Conservation (phyloP, 2,797 vertebrate species). For the Atherinosoma microstoma region DNA sequence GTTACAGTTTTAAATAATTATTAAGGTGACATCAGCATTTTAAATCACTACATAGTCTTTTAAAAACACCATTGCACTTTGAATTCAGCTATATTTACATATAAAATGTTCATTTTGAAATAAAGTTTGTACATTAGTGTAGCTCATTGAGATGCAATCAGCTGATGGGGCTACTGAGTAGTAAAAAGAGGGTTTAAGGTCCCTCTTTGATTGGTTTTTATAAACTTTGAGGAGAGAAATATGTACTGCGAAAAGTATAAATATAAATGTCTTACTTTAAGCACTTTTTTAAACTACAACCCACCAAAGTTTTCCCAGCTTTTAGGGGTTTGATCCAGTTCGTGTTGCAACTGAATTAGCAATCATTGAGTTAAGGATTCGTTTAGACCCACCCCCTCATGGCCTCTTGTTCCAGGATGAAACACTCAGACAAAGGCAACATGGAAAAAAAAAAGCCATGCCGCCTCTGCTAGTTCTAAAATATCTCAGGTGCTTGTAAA, state of each 20-base stretch:
- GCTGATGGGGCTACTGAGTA: background rate
- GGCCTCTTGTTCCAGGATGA: background rate
- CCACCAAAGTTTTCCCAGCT: background rate
- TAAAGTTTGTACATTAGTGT: background rate
- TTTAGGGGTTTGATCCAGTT: background rate
- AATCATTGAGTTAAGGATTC: slow-evolving; percentile 13
- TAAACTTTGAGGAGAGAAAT: slow-evolving; percentile 14
- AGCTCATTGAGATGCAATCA: background rate
- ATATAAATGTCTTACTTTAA: background rate
- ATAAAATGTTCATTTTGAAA: background rate
- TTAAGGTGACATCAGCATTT: background rate
- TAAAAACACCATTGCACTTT: background rate
- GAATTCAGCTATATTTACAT: slow-evolving; percentile 5
- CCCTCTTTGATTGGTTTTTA: slow-evolving; percentile 8
- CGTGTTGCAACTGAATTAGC: slow-evolving; percentile 4
- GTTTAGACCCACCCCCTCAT: background rate
- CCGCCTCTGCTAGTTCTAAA: slow-evolving; percentile 19
- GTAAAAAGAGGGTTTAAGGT: slow-evolving; percentile 2
- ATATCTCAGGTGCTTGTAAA: slow-evolving; percentile 9
- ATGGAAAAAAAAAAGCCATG: background rate
- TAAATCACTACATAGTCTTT: background rate
- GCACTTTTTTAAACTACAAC: background rate
- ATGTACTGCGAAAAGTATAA: slow-evolving; percentile 9
- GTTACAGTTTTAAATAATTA: background rate
- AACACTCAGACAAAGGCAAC: slow-evolving; percentile 11